These are phyloP conservation scores for Catocala fraxini DNA, from an alignment of 2,888 invertebrate species.

Conservation along the genomic window DNA sequence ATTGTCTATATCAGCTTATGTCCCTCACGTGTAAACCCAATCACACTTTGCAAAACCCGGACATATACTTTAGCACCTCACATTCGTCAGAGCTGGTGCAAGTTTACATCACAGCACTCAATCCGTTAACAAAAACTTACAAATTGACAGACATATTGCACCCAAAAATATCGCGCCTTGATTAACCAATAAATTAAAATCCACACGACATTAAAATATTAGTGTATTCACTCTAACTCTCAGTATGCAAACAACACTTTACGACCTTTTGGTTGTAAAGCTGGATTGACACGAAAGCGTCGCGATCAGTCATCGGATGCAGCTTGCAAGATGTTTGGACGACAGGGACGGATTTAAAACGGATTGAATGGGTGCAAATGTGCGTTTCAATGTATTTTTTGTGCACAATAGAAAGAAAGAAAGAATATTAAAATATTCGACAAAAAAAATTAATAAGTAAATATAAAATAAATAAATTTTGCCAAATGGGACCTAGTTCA, in stretches of 20 bases:
- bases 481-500: too few species aligned
- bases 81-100: too few species aligned
- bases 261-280: constrained; percentile 26
- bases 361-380: neutral
- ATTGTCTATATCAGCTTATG: too few species aligned
- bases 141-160: neutral
- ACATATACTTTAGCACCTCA: too few species aligned
- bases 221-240: neutral
- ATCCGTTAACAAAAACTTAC: neutral
- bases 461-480: too few species aligned
- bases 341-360: constrained; percentile 27
- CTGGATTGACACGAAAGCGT: constrained; percentile 41
- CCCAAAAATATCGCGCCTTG: neutral
- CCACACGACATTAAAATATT: constrained; percentile 23
- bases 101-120: neutral
- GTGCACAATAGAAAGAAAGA: too few species aligned
- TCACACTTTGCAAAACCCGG: too few species aligned
- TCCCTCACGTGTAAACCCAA: too few species aligned
- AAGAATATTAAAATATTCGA: too few species aligned
- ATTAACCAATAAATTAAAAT: constrained; percentile 41
- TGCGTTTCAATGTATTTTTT: too few species aligned
- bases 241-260: neutral
- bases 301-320: constrained; percentile 47
- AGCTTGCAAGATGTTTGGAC: constrained; percentile 43
- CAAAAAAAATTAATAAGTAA: too few species aligned